Evolutionary conservation across 2,888 invertebrate genomes (phyloP).

Genomic region (Acrobasis repandana): DNA sequence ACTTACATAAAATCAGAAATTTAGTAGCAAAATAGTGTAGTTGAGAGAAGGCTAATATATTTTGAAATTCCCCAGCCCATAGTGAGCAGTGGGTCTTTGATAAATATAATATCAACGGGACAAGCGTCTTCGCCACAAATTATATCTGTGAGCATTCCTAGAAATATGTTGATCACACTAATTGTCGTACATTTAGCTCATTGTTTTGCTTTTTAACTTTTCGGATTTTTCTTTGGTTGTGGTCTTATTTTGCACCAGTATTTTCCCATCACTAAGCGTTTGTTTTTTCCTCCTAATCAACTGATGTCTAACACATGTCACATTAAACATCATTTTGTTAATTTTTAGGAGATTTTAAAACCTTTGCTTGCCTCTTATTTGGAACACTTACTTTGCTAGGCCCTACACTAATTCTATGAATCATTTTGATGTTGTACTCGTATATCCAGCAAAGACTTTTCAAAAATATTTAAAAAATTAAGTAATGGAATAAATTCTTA

Average conservation of each 20-base stretch:
- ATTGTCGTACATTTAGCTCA: conserved; percentile 28
- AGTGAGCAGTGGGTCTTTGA: conserved; percentile 76
- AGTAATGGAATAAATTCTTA: no score
- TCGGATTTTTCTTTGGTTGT: conserved; percentile 16
- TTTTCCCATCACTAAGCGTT: not conserved
- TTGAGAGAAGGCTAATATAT: conserved; percentile 11
- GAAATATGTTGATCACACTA: conserved; percentile 43
- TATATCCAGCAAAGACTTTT: not conserved
- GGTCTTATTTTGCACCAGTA: conserved; percentile 17
- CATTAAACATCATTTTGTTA: not conserved
- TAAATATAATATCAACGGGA: conserved; percentile 79
- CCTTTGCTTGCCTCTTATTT: not conserved
- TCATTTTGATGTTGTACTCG: not conserved
- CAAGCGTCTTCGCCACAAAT: conserved; percentile 77
- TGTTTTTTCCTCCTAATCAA: not conserved
- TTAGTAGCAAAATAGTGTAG: no score
- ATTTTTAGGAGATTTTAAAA: not conserved
- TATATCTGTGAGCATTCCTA: conserved; percentile 71
- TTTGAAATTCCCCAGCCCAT: conserved; percentile 60
- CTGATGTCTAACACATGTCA: not conserved
- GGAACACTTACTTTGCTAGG: not conserved
- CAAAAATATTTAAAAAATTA: not conserved
- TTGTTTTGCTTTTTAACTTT: conserved; percentile 20
- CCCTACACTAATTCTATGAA: not conserved
- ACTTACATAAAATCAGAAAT: no score